A percentile compares a stretch with the other conserved stretches of the same genome.
These are phyloP conservation scores for Drosophila biarmipes DNA, from an alignment of 1,140 invertebrate genomes.

Conservation along the genomic window DNA sequence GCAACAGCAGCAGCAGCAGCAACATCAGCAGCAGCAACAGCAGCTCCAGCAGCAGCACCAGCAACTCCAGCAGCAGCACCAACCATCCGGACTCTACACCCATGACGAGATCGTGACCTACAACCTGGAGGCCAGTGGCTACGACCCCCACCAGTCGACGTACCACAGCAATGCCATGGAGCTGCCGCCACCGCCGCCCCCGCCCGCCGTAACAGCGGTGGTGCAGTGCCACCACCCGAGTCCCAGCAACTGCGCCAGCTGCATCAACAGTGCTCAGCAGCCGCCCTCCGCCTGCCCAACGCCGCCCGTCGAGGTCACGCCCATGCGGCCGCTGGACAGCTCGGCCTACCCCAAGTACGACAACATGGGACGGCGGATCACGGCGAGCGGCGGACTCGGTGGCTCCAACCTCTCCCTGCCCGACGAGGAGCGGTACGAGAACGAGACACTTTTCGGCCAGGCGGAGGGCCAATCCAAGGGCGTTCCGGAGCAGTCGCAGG, in stretches of 20 bases:
- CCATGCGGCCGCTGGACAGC: constrained; percentile 67
- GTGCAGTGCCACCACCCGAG: constrained; percentile 71
- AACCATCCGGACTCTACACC: constrained; percentile 67
- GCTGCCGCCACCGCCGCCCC: constrained; percentile 70
- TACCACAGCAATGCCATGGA: constrained; percentile 63
- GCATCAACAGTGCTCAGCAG: constrained; percentile 82
- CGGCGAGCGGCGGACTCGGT: constrained; percentile 88
- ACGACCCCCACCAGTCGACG: constrained; percentile 52
- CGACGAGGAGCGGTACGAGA: constrained; percentile 85
- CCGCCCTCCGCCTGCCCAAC: constrained; percentile 81
- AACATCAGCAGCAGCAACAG: constrained; percentile 50
- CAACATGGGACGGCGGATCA: constrained; percentile 94
- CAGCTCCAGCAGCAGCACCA: constrained; percentile 47
- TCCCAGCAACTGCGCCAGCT: constrained; percentile 79
- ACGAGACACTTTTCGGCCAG: constrained; percentile 77
- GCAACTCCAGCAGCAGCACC: constrained; percentile 28
- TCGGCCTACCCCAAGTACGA: constrained; percentile 89
- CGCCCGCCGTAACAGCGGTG: constrained; percentile 72
- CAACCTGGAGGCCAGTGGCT: constrained; percentile 78
- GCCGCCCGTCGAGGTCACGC: constrained; percentile 66
- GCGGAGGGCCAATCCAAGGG: constrained; percentile 48
- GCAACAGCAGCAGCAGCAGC: constrained; percentile 48
- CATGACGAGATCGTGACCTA: constrained; percentile 83
- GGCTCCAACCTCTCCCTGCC: constrained; percentile 92
- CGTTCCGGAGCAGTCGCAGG: constrained; percentile 17